These are phyloP conservation scores for Halichoeres trimaculatus DNA, from an alignment of 2,113 vertebrate genomes.

Conservation along the genomic window DNA sequence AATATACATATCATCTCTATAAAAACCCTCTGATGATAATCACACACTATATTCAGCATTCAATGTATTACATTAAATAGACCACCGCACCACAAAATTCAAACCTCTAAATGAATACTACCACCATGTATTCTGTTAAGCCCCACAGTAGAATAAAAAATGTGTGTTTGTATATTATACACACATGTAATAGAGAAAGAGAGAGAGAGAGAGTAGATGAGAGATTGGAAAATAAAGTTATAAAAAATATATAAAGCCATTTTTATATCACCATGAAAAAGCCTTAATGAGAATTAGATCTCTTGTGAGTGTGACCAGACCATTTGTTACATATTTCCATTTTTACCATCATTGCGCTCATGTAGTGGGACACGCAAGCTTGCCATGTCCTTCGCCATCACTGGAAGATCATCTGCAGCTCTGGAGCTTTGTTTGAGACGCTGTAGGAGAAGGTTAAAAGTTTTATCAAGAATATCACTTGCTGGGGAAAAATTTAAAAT, in stretches of 20 bases:
- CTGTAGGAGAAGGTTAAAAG: slow-evolving; percentile 37
- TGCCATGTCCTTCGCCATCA: slow-evolving; percentile 50
- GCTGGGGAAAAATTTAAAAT: not conserved
- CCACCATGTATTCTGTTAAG: not conserved
- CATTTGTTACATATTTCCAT: not conserved
- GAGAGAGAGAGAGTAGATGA: too few species aligned
- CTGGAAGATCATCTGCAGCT: slow-evolving; percentile 64
- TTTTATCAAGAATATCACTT: slow-evolving; percentile 3
- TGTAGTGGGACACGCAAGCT: not conserved
- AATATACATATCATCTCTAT: too few species aligned
- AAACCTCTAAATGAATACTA: not conserved
- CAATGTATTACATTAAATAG: not conserved
- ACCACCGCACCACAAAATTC: not conserved
- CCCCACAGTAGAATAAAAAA: too few species aligned
- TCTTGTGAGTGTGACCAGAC: not conserved
- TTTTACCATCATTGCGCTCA: slow-evolving; percentile 16
- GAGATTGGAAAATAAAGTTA: too few species aligned
- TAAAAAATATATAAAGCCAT: too few species aligned
- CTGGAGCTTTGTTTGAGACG: slow-evolving; percentile 59
- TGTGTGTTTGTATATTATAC: too few species aligned
- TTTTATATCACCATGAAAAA: not conserved
- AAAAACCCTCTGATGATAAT: too few species aligned
- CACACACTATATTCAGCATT: not conserved
- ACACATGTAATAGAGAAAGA: too few species aligned
- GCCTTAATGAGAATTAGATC: not conserved